Base-by-base conservation (phyloP, 1,140 invertebrate genomes). In the Tetranychus urticae region DNA sequence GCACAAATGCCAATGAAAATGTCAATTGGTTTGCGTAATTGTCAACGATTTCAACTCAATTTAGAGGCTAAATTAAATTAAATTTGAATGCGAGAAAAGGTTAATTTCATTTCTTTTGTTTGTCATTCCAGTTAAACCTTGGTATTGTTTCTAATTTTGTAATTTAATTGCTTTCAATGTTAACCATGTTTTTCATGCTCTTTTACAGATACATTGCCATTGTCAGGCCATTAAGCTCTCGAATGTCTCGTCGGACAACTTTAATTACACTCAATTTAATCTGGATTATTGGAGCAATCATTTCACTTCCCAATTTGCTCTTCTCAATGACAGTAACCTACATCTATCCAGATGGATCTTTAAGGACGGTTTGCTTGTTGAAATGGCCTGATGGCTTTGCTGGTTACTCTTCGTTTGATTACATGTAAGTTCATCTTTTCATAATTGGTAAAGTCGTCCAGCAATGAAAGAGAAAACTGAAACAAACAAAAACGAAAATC, bases 241-340 rank as follows among this genome's bases (percentile, higher is more conserved):
- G 86, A 33, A 79, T 90, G 69, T 81, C 83, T 3, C 83, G 83
- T 8, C 50, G 80, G 39, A 78, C 81, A 0, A 91, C 89, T 0
- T 72, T 92, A n/a, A 80, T 80, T 62, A 82, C 91, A 46, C 85
- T 85, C 0, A 74, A 81, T 1, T 73, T 47, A 31, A 68, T 68
- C n/a, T 93, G 90, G 90, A 70, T 82, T 1, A 74, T 80, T 7
- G 81, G 85, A 7, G 79, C 78, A 1, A 71, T 83, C 12, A 77
- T 92, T 35, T 84, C 88, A 34, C 77, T 85, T 65, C 90, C 90
- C 2, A 85, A 84, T 75, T 74, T 91, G 33, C 72, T 92, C 31
- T 89, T 82, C 71, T 86, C 82, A 69, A 85, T 80, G 6, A 88
- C 84, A 0, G 78, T 77, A 56, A 23, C 13, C 3, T 72, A 74